Evolutionary conservation across 35 echinoderm and acorn worm genomes (phyloP), one percentile per base, ranked within the genome.

Genomic region (Lytechinus pictus): DNA sequence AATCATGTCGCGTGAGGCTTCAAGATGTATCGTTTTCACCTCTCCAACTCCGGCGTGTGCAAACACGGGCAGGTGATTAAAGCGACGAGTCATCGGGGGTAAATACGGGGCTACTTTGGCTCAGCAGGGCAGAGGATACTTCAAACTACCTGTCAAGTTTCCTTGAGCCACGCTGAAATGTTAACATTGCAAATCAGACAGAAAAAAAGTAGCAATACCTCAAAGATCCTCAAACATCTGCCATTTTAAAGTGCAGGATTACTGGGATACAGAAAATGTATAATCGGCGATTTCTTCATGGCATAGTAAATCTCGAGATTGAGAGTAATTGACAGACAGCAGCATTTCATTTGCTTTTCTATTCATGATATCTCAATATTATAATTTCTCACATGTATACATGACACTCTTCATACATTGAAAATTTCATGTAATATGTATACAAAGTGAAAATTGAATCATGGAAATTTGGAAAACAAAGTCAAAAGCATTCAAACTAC

Each of bases 21-120:
- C 66, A 79, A 79, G 66, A 79, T 79, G 66, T 79, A 79, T 79
- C 66, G 66, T 79, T 79, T 79, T 79, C 66, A 79, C 66, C 66
- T 79, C 66, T 79, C 66, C 66, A 79, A 7, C 66, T 79, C 66
- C 66, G 66, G 66, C 66, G 66, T 79, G 66, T 79, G 66, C 66
- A 79, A 79, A 79, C 66, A 79, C 16, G 66, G 66, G 66, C 66
- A 79, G 66, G 66, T 79, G 66, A 79, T 79, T 79, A 79, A 79
- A 79, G 66, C 66, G 66, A 79, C 66, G 66, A 79, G 66, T 79
- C 66, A 79, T 79, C 66, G 66, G 19, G 66, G 66, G 66, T n/a
- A 79, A 79, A 79, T 79, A 79, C 66, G 66, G 66, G 66, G 16
- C 66, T 79, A 79, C 66, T 79, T 79, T 79, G 66, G 66, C 66